phyloP scores from a whole-genome alignment of 1,140 invertebrate genomes.

The Chymomyza costata region DNA sequence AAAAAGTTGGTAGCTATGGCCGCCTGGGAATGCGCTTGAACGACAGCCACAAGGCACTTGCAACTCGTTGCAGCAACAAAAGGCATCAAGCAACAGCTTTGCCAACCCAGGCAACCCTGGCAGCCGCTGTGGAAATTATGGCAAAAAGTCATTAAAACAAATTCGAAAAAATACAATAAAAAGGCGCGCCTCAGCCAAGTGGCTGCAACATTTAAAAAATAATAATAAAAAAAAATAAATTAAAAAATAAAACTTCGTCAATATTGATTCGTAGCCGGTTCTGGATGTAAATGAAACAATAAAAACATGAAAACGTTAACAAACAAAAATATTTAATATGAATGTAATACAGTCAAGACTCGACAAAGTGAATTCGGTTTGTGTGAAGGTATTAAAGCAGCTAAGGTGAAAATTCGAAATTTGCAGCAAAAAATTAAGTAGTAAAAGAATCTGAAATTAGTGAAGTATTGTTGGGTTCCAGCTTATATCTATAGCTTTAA shows the following conservation, averaged over 20 bases:
- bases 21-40: slow-evolving; percentile 18
- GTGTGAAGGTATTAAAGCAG: too few relatives aligned
- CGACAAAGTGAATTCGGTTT: slow-evolving; percentile 40
- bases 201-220: too few relatives aligned
- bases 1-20: too few relatives aligned
- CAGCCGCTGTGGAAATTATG: slow-evolving; percentile 49
- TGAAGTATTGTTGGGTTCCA: too few relatives aligned
- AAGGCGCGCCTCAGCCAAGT: slow-evolving; percentile 5
- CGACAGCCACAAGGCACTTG: slow-evolving; percentile 34
- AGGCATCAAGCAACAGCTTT: too few relatives aligned
- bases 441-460: too few relatives aligned
- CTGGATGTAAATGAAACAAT: slow-evolving; percentile 35
- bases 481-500: too few relatives aligned
- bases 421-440: too few relatives aligned
- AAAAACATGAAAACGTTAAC: slow-evolving; percentile 29
- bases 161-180: slow-evolving; percentile 18
- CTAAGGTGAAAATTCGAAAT: too few relatives aligned
- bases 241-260: slow-evolving; percentile 53
- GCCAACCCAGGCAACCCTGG: too few relatives aligned
- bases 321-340: slow-evolving; percentile 3
- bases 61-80: too few relatives aligned
- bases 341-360: slow-evolving; percentile 32
- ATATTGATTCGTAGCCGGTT: slow-evolving; percentile 71
- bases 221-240: too few relatives aligned
- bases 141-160: slow-evolving; percentile 64